Base-by-base conservation (phyloP, 2,888 invertebrate species). In the Cheilosia impressa region DNA sequence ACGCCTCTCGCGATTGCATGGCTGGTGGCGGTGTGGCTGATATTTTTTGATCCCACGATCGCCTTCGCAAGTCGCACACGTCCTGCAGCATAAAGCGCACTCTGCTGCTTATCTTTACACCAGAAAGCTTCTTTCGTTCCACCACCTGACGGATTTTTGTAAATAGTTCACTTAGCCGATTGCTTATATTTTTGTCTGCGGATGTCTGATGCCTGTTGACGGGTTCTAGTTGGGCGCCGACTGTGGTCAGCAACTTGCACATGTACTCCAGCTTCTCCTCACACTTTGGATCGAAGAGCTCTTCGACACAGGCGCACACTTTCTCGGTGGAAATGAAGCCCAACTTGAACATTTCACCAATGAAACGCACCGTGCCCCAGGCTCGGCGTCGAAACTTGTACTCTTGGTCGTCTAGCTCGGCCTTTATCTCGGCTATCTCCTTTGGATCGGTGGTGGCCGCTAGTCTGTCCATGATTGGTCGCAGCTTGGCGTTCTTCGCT, bases 71-170 rank as follows among this genome's bases (percentile, higher is more conserved):
- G 34, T 91, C 91, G 1, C 91, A 82, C 6, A 91, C 90, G 85
- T 91, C 91, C 79, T 91, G 92, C 90, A 91, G 89, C 92, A 91
- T 91, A 60, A 91, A 91, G 1, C 92, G 89, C 9, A 91, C 91
- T 27, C 91, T 89, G 57, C 92, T 91, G 85, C 91, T 91, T 0
- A 91, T 90, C 88, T 90, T 91, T 17, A 58, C 34, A 2, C 71
- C 79, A 10, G 50, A 7, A 19, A 58, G 53, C 22, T 77, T 80
- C n/a, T 83, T 83, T 9, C 69, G 79, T 1, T 71, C 66, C 10
- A 71, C 19, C 4, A 76, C 19, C 3, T 65, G 24, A 15, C 41
- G 62, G 6, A 81, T 85, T 17, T 24, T 62, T 0, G 17, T 58
- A 34, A 85, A 85, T 41, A 66, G 53, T 4, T 43, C n/a, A 19